These are phyloP conservation scores for Rhagium mordax DNA, from an alignment of 2,888 invertebrate species.

Conservation along the genomic window DNA sequence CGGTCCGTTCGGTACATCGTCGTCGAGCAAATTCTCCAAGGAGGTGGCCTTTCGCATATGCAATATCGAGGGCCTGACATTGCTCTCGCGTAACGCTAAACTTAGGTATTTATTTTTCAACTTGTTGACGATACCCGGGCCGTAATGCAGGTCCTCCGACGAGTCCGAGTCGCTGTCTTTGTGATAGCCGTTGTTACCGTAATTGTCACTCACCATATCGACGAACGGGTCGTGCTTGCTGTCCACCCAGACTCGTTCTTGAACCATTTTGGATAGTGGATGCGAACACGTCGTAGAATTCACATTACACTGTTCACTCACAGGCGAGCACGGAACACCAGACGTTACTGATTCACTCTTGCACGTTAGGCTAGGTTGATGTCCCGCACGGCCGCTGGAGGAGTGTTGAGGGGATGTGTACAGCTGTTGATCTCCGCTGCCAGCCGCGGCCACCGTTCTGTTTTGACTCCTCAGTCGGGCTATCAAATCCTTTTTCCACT, in stretches of 20 bases:
- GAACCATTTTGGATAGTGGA: slow-evolving; percentile 70
- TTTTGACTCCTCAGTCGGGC: slow-evolving; percentile 77
- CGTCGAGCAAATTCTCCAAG: slow-evolving; percentile 88
- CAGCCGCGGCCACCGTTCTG: slow-evolving; percentile 56
- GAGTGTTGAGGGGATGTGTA: slow-evolving; percentile 39
- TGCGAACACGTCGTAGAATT: slow-evolving; percentile 31
- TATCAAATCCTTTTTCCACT: slow-evolving; percentile 89
- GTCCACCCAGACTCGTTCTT: slow-evolving; percentile 68
- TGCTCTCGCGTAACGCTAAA: slow-evolving; percentile 82
- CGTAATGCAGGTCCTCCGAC: slow-evolving; percentile 88
- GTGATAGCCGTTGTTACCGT: slow-evolving; percentile 58
- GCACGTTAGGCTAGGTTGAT: slow-evolving; percentile 60
- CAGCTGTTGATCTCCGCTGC: slow-evolving; percentile 46
- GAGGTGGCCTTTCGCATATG: slow-evolving; percentile 85
- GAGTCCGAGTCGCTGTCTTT: slow-evolving; percentile 73
- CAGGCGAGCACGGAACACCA: slow-evolving; percentile 38
- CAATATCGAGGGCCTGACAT: slow-evolving; percentile 77
- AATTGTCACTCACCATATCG: slow-evolving; percentile 52
- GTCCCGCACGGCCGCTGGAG: slow-evolving; percentile 60
- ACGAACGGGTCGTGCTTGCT: slow-evolving; percentile 47
- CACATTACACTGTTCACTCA: slow-evolving; percentile 48
- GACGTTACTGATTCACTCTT: slow-evolving; percentile 55
- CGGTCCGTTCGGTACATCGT: slow-evolving; percentile 68
- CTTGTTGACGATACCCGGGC: slow-evolving; percentile 92
- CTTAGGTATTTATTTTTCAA: slow-evolving; percentile 90